Percentiles rank a stretch among this genome's conserved stretches.
Evolutionary conservation across 2,888 invertebrate genomes (phyloP).

Genomic region (Brenthis ino): DNA sequence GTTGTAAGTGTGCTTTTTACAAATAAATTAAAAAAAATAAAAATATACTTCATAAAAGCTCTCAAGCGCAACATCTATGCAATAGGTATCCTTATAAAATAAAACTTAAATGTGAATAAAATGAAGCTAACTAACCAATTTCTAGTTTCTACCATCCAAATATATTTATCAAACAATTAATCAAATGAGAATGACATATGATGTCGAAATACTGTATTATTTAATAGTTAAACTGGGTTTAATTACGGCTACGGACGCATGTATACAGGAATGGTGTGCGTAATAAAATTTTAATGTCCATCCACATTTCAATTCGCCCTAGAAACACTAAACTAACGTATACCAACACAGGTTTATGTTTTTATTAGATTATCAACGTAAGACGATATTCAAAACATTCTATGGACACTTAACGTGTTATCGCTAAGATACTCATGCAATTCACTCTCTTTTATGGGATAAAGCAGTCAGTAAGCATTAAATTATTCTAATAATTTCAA

Average conservation of each 20-base stretch:
- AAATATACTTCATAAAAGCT: not conserved
- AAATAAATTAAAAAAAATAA: too few species aligned
- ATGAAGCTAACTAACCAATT: not conserved
- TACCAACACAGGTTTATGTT: constrained; percentile 27
- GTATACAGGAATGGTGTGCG: constrained; percentile 39
- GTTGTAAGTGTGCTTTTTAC: too few species aligned
- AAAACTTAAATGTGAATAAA: not conserved
- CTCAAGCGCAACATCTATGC: too few species aligned
- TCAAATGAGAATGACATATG: constrained; percentile 14
- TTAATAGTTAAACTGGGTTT: constrained; percentile 39
- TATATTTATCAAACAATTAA: constrained; percentile 13
- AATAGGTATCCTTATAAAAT: not conserved
- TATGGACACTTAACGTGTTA: constrained; percentile 13
- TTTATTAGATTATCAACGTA: constrained; percentile 24
- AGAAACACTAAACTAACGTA: constrained; percentile 37
- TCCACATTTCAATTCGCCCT: constrained; percentile 45
- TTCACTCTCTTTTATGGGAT: constrained; percentile 2
- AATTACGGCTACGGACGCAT: constrained; percentile 29
- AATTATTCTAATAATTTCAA: constrained; percentile 9
- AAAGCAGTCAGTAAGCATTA: constrained; percentile 14
- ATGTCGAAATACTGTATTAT: constrained; percentile 22
- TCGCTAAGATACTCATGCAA: constrained; percentile 3
- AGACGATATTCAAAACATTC: not conserved
- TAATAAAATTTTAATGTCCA: constrained; percentile 47
- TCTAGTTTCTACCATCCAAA: not conserved